Evolutionary conservation across 2,113 vertebrate species (phyloP), one percentile per base, ranked within the genome.

Genomic region (Peucedramus taeniatus): DNA sequence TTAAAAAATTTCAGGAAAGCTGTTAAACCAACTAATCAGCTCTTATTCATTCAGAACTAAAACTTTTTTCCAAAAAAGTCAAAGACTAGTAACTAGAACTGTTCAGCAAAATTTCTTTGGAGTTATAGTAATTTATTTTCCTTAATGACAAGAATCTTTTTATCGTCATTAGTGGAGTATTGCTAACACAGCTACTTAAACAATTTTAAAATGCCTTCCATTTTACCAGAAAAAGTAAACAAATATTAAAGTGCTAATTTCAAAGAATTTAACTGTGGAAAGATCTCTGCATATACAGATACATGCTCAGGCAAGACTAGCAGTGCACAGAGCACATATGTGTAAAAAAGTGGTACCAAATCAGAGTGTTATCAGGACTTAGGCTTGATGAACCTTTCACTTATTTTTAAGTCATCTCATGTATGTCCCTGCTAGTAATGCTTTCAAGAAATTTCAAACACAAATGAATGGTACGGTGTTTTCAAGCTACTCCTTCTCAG

Each of bases 171-270:
- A 51, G 22, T 27, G 11, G 0, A 60, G 37, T 27, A 76, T 19
- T 77, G 59, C 64, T 83, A 90, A 65, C 22, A 74, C 11, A 77
- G 63, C 64, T 53, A 70, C 26, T 72, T 69, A 79, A 88, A 68
- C 22, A 13, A 60, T 44, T 88, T 76, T 40, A 44, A 83, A 76
- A 39, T 26, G 19, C n/a, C 45, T 93, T 75, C 23, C 13, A 35
- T 44, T 92, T 74, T 70, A 80, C 83, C 31, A 90, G 31, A 33
- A 72, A 56, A 86, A 78, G 13, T 40, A 76, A 93, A 63, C 18
- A 63, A 31, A 77, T 35, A 80, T 26, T 40, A 6, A 65, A 85
- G 39, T 35, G 21, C 24, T 72, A 17, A 74, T 87, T 83, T 85
- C 45, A 72, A 88, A 53, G 7, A 42, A 63, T 95, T 75, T 53